Conservation (phyloP, 2,888 invertebrate species). For the Ashinkailepas kermadecensis region DNA sequence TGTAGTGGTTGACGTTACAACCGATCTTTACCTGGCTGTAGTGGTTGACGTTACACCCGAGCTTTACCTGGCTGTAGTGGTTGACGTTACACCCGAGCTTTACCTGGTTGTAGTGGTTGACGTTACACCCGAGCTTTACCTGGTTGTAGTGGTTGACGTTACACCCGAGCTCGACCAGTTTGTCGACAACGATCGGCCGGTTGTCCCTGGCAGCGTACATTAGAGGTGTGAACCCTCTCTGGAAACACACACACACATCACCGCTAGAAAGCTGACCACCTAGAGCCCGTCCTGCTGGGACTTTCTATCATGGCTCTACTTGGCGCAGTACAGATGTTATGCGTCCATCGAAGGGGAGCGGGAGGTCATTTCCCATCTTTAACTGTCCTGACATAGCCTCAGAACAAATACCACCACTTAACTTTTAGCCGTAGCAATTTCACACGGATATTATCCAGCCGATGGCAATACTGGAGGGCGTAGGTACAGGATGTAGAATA, state of each 20-base stretch:
- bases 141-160: background rate
- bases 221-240: background rate
- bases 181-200: background rate
- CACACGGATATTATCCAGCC: too few relatives aligned
- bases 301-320: too few relatives aligned
- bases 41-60: background rate
- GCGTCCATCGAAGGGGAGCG: too few relatives aligned
- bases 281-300: too few relatives aligned
- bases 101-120: background rate
- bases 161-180: background rate
- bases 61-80: background rate
- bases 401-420: too few relatives aligned
- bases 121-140: background rate
- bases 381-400: too few relatives aligned
- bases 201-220: slow-evolving; percentile 1
- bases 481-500: too few relatives aligned
- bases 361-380: too few relatives aligned
- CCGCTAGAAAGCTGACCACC: too few relatives aligned
- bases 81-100: background rate
- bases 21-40: background rate
- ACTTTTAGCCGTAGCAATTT: too few relatives aligned
- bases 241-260: background rate
- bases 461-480: too few relatives aligned
- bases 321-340: too few relatives aligned
- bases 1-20: background rate